Evolutionary conservation across 2,797 vertebrate genomes (phyloP), one percentile per base, ranked within the genome.

Genomic region (Hypotaenidia philippensis): DNA sequence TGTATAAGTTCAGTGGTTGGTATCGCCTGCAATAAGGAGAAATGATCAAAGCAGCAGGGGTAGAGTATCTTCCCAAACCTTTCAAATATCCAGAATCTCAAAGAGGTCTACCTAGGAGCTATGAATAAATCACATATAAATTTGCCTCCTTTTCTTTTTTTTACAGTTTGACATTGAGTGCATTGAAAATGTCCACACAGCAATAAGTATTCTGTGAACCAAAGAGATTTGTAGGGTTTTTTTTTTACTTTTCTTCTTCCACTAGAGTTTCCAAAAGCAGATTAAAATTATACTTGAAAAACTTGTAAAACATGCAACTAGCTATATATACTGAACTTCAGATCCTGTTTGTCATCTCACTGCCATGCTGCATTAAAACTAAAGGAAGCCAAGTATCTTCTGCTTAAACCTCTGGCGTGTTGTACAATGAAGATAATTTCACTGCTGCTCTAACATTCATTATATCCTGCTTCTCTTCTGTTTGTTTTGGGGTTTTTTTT

Each of bases 101-200:
- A 91, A 97, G 95, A 97, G 92, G 83, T 94, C 96, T 97, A 96
- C 96, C 97, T 97, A 83, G 80, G 64, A 97, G 97, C 97, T 95
- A 96, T 97, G 97, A 97, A 98, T 98, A 98, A 97, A 98, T 98
- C 96, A 97, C 86, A 95, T 79, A 93, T 69, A 96, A 93, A 97
- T 96, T 97, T 97, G 92, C 96, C 70, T 95, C 47, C 17, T 87
- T 92, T 89, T 45, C 38, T 88, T 93, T 94, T 94, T 95, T 94
- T 95, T 83, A 50, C 77, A 72, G 76, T 89, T 95, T 93, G 90
- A 97, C 75, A 87, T 90, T 95, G 94, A 94, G 64, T 89, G 95
- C 94, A 96, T 90, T 91, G 94, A 96, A 97, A 97, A 89, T 94
- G 96, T 94, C 94, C 95, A 96, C 83, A 96, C 89, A 61, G 82